Conservation (phyloP, 2,888 invertebrate genomes). For the Drosophila sordidula region DNA sequence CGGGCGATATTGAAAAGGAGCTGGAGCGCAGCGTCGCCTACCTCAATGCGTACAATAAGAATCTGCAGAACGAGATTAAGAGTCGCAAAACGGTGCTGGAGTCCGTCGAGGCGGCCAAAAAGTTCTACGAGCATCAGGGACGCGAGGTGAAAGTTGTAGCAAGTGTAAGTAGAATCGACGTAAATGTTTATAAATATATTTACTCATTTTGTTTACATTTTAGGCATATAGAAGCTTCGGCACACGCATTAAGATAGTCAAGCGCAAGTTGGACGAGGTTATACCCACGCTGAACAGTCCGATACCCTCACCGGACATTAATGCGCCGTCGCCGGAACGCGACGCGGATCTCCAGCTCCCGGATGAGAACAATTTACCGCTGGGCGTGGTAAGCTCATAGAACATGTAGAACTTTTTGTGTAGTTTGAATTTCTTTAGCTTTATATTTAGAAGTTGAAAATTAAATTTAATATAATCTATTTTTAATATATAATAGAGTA, state of each 20-base stretch:
- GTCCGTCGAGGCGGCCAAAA: conserved; percentile 91
- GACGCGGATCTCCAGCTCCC: conserved; percentile 93
- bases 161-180: conserved; percentile 89
- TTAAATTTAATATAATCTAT: background rate
- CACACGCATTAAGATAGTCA: conserved; percentile 92
- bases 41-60: conserved; percentile 92
- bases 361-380: conserved; percentile 83
- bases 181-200: no score
- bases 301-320: conserved; percentile 87
- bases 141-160: conserved; percentile 98
- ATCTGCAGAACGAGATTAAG: conserved; percentile 92
- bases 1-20: conserved; percentile 94
- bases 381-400: conserved; percentile 66
- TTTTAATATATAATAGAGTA: background rate
- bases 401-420: background rate
- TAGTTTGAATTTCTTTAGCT: background rate
- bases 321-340: conserved; percentile 92
- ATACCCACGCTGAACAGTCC: conserved; percentile 90
- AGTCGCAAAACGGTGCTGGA: conserved; percentile 92
- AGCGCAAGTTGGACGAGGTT: conserved; percentile 93
- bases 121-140: conserved; percentile 95
- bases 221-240: conserved; percentile 98
- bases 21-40: conserved; percentile 92
- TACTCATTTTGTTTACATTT: background rate
- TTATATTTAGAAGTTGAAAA: background rate